Conservation (phyloP, 2,113 vertebrate genomes). For the Phalacrocorax aristotelis region DNA sequence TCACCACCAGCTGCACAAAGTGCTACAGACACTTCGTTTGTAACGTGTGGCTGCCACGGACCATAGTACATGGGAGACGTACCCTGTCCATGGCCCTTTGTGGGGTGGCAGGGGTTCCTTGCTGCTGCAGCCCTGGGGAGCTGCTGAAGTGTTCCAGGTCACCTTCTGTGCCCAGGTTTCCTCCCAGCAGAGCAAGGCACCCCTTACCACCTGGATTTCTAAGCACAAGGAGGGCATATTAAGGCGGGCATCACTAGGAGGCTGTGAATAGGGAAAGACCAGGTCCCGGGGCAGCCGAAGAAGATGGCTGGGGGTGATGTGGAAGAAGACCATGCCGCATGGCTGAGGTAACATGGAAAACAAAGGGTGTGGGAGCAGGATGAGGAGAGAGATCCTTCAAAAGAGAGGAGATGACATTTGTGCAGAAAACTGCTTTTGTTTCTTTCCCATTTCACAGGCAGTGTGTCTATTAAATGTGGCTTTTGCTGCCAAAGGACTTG, state of each 20-base stretch:
- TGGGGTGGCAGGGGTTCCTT: not conserved
- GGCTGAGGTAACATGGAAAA: not conserved
- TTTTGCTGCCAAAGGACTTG: slow-evolving; percentile 75
- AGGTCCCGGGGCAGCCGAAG: fast-evolving
- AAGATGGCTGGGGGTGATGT: not conserved
- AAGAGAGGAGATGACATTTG: slow-evolving; percentile 1
- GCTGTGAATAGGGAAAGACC: not conserved
- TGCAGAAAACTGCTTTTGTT: slow-evolving; percentile 30
- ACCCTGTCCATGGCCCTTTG: not conserved
- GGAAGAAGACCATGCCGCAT: fast-evolving
- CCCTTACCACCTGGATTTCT: not conserved
- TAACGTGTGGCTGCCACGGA: fast-evolving
- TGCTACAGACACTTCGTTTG: not conserved
- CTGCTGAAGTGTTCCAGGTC: not conserved
- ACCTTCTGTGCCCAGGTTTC: not conserved
- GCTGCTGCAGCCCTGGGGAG: not conserved
- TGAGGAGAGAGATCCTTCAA: not conserved
- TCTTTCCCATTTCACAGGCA: slow-evolving; percentile 62
- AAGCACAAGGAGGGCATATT: fast-evolving
- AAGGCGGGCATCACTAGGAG: not conserved
- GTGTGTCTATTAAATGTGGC: slow-evolving; percentile 68
- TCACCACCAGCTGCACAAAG: not conserved
- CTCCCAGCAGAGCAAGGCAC: not conserved
- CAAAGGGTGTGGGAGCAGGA: not conserved
- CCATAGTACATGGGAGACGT: fast-evolving